These are phyloP conservation scores for Sphaerodactylus townsendi DNA, from an alignment of 2,113 vertebrate species.

Conservation along the genomic window DNA sequence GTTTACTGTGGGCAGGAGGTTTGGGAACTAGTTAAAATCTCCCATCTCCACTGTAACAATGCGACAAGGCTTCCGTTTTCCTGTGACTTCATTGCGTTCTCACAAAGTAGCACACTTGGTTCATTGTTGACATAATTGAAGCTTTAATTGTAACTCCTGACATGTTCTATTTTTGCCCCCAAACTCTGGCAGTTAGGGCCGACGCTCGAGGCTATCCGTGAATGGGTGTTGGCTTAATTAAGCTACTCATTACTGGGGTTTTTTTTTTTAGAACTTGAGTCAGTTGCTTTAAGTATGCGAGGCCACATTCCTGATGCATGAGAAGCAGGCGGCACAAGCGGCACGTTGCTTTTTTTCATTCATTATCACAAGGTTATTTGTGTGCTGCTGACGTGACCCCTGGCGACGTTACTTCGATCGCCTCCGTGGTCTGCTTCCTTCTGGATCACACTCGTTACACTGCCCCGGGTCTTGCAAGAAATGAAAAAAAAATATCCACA, in stretches of 20 bases:
- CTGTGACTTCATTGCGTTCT: neutral
- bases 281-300: neutral
- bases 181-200: neutral
- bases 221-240: neutral
- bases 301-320: constrained; percentile 9
- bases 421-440: neutral
- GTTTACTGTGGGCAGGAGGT: neutral
- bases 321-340: neutral
- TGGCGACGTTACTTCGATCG: neutral
- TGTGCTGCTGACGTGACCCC: neutral
- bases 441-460: too few relatives aligned
- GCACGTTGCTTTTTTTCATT: neutral
- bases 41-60: too few relatives aligned
- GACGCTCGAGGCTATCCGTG: neutral
- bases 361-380: neutral
- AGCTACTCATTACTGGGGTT: neutral
- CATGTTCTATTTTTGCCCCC: neutral
- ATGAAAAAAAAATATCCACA: too few relatives aligned
- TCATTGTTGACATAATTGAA: neutral
- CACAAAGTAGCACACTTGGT: neutral
- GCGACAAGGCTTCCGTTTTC: neutral
- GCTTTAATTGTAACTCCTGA: neutral
- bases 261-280: neutral
- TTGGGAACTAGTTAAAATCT: neutral
- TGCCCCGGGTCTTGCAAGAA: too few relatives aligned